phyloP scores from a whole-genome alignment of 2,888 invertebrate species.

The Eurytoma californica region DNA sequence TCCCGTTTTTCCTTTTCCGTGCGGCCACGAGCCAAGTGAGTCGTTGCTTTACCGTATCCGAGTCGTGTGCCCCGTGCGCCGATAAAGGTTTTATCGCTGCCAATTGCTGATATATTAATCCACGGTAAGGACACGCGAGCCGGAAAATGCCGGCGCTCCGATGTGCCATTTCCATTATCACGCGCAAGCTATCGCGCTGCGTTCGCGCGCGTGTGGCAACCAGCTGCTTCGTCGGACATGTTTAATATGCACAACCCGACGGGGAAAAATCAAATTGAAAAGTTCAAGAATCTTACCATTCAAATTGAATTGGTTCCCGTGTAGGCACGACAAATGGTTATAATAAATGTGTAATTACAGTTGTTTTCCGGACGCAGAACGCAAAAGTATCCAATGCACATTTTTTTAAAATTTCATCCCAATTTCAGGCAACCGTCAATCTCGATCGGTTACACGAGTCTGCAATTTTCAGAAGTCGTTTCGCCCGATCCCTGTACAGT shows the following conservation, averaged over 20 bases:
- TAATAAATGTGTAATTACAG: too few species aligned
- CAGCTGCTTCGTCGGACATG: too few species aligned
- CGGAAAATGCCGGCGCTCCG: conserved; percentile 42
- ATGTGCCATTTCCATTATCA: conserved; percentile 55
- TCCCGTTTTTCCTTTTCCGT: neutral
- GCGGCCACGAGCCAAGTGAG: neutral
- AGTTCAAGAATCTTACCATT: too few species aligned
- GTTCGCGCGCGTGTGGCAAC: neutral
- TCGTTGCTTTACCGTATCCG: neutral
- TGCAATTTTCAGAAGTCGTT: too few species aligned
- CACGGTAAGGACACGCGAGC: conserved; percentile 23
- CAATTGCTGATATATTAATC: conserved; percentile 44
- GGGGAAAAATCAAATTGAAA: too few species aligned
- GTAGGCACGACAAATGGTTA: conserved; percentile 2
- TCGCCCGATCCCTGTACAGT: too few species aligned
- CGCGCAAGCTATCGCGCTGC: conserved; percentile 10
- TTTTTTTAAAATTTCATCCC: too few species aligned
- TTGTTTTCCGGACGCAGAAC: too few species aligned
- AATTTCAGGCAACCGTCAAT: too few species aligned
- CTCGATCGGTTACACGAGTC: too few species aligned
- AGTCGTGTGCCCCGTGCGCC: neutral
- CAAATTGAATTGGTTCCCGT: neutral
- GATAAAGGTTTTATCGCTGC: conserved; percentile 42
- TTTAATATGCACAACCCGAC: too few species aligned
- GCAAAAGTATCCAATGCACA: too few species aligned